These are phyloP conservation scores for Drosophila nr. perissopoda DNA, from an alignment of 2,888 invertebrate species.

Conservation along the genomic window DNA sequence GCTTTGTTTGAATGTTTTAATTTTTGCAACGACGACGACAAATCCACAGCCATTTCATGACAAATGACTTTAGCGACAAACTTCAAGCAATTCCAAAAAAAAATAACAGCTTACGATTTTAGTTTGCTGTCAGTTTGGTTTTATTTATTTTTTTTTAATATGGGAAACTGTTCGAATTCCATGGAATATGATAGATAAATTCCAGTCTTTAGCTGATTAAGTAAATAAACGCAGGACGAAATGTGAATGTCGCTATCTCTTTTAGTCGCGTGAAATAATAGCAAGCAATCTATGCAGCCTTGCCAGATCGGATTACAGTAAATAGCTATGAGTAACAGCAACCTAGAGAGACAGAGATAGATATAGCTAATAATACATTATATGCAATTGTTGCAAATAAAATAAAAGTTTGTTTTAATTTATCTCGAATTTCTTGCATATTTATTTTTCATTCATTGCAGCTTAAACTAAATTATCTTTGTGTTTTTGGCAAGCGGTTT, in stretches of 20 bases:
- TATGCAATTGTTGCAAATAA: background rate
- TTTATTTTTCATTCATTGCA: background rate
- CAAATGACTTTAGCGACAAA: constrained; percentile 77
- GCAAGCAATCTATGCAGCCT: background rate
- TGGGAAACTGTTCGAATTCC: background rate
- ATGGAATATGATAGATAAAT: background rate
- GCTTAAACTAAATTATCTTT: background rate
- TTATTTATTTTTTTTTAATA: background rate
- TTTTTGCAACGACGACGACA: constrained; percentile 43
- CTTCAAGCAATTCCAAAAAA: constrained; percentile 29
- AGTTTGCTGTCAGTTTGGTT: background rate
- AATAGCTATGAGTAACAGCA: background rate
- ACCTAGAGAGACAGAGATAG: no score
- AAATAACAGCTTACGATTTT: background rate
- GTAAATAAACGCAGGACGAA: background rate
- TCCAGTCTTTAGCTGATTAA: background rate
- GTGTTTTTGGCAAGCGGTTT: background rate
- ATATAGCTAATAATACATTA: background rate
- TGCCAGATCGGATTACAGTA: background rate
- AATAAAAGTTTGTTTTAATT: background rate
- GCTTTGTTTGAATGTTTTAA: constrained; percentile 57
- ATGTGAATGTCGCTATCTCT: background rate
- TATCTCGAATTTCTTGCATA: background rate
- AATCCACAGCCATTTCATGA: constrained; percentile 42
- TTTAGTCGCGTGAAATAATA: background rate